phyloP scores from a whole-genome alignment of 2,113 vertebrate genomes.

The Cisticola juncidis region DNA sequence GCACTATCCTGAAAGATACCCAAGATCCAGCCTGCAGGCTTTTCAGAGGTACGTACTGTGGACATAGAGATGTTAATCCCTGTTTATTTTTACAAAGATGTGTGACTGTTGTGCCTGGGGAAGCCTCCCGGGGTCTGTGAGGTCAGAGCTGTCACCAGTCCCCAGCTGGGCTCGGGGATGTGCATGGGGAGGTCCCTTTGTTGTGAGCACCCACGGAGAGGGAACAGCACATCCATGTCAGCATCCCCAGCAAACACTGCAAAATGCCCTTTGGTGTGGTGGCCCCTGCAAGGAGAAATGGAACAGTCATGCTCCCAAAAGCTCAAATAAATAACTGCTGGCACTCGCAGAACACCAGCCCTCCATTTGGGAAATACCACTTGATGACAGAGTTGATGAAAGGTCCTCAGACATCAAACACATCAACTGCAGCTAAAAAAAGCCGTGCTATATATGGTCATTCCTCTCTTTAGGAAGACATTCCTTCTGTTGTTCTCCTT shows the following conservation, averaged over 20 bases:
- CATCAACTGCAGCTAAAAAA: background rate
- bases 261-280: background rate
- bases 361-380: constrained; percentile 37
- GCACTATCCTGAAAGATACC: background rate
- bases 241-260: background rate
- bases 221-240: background rate
- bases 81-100: background rate
- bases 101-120: background rate
- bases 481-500: constrained; percentile 57
- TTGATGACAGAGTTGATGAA: constrained; percentile 36
- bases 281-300: background rate
- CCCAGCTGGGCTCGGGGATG: background rate
- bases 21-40: background rate
- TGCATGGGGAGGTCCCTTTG: background rate
- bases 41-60: background rate
- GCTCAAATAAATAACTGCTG: constrained; percentile 7
- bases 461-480: constrained; percentile 7
- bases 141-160: background rate
- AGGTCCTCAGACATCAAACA: constrained; percentile 48
- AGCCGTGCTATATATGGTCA: constrained; percentile 41
- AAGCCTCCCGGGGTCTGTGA: background rate
- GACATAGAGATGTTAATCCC: background rate
- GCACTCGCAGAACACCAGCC: background rate
- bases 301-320: background rate
- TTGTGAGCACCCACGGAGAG: background rate